Conservation (phyloP, 2,888 invertebrate genomes). For the Carabus problematicus region DNA sequence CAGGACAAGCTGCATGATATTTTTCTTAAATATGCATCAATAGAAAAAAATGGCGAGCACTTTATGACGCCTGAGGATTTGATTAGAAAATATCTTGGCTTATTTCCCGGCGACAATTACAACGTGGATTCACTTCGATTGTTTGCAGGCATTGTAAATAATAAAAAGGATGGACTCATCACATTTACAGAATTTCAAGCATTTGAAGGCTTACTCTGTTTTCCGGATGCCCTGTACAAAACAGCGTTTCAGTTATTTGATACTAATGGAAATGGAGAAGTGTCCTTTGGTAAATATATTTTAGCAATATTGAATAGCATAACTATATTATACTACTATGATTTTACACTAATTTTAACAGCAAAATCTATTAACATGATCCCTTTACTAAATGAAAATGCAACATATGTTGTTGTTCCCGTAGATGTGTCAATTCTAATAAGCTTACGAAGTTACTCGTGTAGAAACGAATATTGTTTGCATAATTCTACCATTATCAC, state of each 20-base stretch:
- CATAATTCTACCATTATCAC: no score
- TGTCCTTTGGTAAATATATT: slow-evolving; percentile 81
- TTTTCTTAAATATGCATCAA: slow-evolving; percentile 91
- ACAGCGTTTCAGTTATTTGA: slow-evolving; percentile 99
- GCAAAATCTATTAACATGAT: no score
- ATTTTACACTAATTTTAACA: no score
- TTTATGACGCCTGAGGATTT: slow-evolving; percentile 96
- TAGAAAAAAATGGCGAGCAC: slow-evolving; percentile 84
- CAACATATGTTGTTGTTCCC: no score
- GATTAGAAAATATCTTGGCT: slow-evolving; percentile 87
- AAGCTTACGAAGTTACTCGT: no score
- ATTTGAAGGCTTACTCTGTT: slow-evolving; percentile 94
- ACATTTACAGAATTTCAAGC: slow-evolving; percentile 98
- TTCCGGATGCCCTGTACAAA: slow-evolving; percentile 96
- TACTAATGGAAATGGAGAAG: slow-evolving; percentile 94
- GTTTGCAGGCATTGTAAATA: slow-evolving; percentile 90
- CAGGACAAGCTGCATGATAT: slow-evolving; percentile 85
- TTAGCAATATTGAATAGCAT: no score
- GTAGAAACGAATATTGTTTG: no score
- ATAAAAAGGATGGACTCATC: slow-evolving; percentile 93
- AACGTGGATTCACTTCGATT: slow-evolving; percentile 82
- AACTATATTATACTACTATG: no score
- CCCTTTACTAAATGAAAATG: no score
- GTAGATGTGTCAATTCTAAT: no score
- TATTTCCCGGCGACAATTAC: slow-evolving; percentile 78